These are phyloP conservation scores for Ctenopoma kingsleyae DNA, from an alignment of 2,797 vertebrate species.

Conservation along the genomic window DNA sequence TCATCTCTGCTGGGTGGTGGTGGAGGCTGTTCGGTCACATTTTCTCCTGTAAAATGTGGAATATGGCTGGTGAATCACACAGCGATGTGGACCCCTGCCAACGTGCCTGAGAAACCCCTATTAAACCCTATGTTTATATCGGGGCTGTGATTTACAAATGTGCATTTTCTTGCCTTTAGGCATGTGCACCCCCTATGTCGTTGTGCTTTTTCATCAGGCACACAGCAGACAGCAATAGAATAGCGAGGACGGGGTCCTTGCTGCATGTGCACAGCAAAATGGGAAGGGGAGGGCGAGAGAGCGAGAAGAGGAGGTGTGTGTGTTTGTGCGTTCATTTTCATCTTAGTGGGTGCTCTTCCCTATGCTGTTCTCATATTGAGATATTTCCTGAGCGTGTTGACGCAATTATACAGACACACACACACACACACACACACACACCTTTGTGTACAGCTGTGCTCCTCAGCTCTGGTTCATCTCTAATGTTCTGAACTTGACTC, in stretches of 20 bases:
- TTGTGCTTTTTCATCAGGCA: slow-evolving; percentile 82
- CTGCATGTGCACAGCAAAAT: slow-evolving; percentile 63
- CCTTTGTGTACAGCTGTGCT: slow-evolving; percentile 41
- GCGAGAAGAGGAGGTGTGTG: slow-evolving; percentile 23
- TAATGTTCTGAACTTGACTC: slow-evolving; percentile 70
- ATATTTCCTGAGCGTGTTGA: slow-evolving; percentile 57
- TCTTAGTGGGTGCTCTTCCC: slow-evolving; percentile 65
- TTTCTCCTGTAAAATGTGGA: slow-evolving; percentile 35
- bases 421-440: slow-evolving; percentile 21
- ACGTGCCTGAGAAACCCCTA: slow-evolving; percentile 62
- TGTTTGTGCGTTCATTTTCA: slow-evolving; percentile 53
- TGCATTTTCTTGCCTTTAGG: slow-evolving; percentile 63
- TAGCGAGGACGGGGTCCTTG: slow-evolving; percentile 78
- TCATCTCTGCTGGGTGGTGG: slow-evolving; percentile 67
- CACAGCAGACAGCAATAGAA: slow-evolving; percentile 73
- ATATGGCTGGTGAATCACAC: slow-evolving; percentile 22
- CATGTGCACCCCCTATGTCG: slow-evolving; percentile 45
- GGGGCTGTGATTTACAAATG: slow-evolving; percentile 72
- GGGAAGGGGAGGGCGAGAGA: slow-evolving; percentile 36
- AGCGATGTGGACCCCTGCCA: slow-evolving; percentile 55
- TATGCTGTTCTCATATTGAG: slow-evolving; percentile 65
- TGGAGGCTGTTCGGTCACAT: slow-evolving; percentile 54
- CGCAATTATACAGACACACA: slow-evolving; percentile 43
- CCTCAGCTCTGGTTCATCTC: slow-evolving; percentile 55
- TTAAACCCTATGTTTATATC: slow-evolving; percentile 65